These are phyloP conservation scores for Aporophyla nigra DNA, from an alignment of 2,888 invertebrate genomes.

Conservation along the genomic window DNA sequence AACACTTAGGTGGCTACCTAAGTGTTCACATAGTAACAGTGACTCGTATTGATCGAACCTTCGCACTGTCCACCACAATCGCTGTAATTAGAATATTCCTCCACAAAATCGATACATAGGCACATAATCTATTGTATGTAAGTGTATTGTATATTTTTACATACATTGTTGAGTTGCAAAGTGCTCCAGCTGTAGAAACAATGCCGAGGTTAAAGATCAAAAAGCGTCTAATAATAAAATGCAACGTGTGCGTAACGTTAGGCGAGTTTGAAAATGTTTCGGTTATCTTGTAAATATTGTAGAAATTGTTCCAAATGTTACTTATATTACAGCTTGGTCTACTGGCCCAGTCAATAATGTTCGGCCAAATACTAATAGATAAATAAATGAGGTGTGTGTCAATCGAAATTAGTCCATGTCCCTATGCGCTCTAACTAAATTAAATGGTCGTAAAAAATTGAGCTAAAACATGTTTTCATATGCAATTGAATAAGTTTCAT, in stretches of 20 bases:
- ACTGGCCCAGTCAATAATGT: not conserved
- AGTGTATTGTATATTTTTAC: slow-evolving; percentile 55
- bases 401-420: not conserved
- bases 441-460: not conserved
- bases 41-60: slow-evolving; percentile 13
- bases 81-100: slow-evolving; percentile 19
- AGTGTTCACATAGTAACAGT: too few species aligned
- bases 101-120: slow-evolving; percentile 14
- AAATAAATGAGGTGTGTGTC: not conserved
- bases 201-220: slow-evolving; percentile 69
- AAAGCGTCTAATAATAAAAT: slow-evolving; percentile 61
- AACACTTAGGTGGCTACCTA: not conserved
- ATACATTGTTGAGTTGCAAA: slow-evolving; percentile 54
- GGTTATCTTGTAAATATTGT: not conserved
- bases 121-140: slow-evolving; percentile 41
- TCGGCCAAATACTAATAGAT: not conserved
- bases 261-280: not conserved
- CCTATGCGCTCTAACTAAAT: not conserved
- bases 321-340: not conserved
- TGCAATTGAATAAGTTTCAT: not conserved
- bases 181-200: slow-evolving; percentile 65
- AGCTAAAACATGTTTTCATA: not conserved
- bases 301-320: not conserved
- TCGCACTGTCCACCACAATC: not conserved
- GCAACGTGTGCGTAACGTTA: slow-evolving; percentile 31